Evolutionary conservation across 2,113 vertebrate species (phyloP).

Genomic region (Erythrolamprus reginae): DNA sequence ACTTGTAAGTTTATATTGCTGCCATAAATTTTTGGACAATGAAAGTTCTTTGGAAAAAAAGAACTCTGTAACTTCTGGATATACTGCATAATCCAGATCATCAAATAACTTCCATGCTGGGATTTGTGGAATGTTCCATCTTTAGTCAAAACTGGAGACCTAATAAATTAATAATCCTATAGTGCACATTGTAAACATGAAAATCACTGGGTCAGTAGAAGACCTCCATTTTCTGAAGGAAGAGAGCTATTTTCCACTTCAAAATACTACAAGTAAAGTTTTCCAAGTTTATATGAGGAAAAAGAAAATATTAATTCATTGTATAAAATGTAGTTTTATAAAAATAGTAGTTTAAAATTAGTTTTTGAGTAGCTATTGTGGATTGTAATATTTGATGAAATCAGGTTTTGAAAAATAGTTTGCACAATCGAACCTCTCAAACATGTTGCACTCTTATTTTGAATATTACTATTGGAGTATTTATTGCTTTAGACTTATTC

Average conservation of each 20-base stretch:
- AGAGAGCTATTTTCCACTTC: not conserved
- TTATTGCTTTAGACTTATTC: not conserved
- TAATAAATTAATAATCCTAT: constrained; percentile 42
- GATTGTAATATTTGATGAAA: constrained; percentile 36
- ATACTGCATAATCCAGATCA: constrained; percentile 66
- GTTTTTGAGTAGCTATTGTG: constrained; percentile 39
- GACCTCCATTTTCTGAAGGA: constrained; percentile 57
- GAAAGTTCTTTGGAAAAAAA: constrained; percentile 68
- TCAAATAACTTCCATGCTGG: constrained; percentile 65
- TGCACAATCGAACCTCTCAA: constrained; percentile 34
- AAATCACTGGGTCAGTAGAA: constrained; percentile 49
- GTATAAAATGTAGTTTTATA: constrained; percentile 23
- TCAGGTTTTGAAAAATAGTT: constrained; percentile 40
- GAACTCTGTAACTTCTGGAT: constrained; percentile 71
- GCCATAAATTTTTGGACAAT: constrained; percentile 85
- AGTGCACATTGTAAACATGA: constrained; percentile 59
- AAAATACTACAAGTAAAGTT: constrained; percentile 49
- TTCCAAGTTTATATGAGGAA: constrained; percentile 41
- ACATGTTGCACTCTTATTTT: not conserved
- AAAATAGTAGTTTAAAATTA: not conserved
- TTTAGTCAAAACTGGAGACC: constrained; percentile 56
- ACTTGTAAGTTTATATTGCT: constrained; percentile 78
- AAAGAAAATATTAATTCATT: constrained; percentile 58
- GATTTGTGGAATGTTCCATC: constrained; percentile 72
- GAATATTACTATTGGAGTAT: not conserved